phyloP scores from a whole-genome alignment of 2,888 invertebrate species.

The Caradrina clavipalpis region DNA sequence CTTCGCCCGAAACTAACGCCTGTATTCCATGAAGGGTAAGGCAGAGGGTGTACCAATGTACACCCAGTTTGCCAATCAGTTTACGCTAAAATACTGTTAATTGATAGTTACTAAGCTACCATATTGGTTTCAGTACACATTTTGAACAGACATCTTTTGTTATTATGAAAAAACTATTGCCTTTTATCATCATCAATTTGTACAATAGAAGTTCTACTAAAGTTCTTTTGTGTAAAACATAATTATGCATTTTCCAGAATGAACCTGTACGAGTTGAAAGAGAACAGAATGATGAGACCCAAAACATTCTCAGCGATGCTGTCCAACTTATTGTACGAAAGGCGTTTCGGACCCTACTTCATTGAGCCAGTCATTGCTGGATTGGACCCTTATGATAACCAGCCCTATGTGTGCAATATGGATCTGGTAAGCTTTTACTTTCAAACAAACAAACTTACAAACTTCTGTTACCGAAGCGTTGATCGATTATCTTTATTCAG shows the following conservation, averaged over 20 bases:
- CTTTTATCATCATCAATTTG: neutral
- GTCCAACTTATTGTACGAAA: constrained; percentile 98
- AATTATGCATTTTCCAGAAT: constrained; percentile 87
- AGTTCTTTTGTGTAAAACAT: neutral
- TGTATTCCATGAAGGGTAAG: no score
- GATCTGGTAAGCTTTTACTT: constrained; percentile 93
- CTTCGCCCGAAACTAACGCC: no score
- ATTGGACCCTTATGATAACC: constrained; percentile 95
- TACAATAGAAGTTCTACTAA: no score
- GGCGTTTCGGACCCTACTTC: constrained; percentile 99
- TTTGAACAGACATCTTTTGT: no score
- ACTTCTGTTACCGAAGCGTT: constrained; percentile 67
- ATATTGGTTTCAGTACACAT: no score
- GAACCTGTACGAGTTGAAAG: constrained; percentile 98
- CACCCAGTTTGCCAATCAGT: no score
- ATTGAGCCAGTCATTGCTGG: constrained; percentile 99
- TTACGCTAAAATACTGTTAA: no score
- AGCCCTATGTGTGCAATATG: constrained; percentile 98
- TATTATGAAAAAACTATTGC: no score
- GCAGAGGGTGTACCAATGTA: no score
- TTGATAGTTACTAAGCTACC: no score
- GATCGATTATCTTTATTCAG: constrained; percentile 72
- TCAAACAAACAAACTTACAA: constrained; percentile 64
- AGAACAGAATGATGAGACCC: constrained; percentile 97
- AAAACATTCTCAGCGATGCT: constrained; percentile 98